Conservation (phyloP, 2,113 vertebrate species). For the Marmota flaviventris region DNA sequence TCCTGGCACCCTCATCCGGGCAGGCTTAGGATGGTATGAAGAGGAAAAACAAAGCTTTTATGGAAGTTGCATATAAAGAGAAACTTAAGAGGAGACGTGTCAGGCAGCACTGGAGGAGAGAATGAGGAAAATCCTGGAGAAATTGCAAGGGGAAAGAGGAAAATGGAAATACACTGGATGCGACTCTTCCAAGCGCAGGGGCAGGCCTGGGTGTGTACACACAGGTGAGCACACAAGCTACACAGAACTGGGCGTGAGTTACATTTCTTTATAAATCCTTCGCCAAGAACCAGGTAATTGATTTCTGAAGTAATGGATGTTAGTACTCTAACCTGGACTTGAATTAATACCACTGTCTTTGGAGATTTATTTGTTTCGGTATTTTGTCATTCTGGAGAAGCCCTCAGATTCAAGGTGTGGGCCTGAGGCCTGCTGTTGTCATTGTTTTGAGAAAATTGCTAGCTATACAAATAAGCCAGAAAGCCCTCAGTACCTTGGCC, state of each 20-base stretch:
- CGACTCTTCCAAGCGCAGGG: too few species aligned
- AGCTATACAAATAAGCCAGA: background rate
- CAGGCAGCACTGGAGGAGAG: background rate
- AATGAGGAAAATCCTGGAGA: background rate
- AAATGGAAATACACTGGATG: background rate
- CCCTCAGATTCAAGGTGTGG: background rate
- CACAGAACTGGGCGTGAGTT: background rate
- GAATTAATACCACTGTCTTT: background rate
- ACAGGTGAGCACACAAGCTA: rapidly evolving
- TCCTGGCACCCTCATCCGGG: background rate
- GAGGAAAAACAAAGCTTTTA: background rate
- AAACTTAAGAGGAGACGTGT: background rate
- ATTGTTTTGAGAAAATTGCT: background rate
- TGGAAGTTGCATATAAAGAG: background rate
- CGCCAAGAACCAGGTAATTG: background rate
- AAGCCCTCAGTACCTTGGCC: rapidly evolving
- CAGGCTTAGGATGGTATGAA: background rate
- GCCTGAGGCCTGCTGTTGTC: background rate
- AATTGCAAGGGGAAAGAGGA: too few species aligned
- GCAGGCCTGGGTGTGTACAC: rapidly evolving
- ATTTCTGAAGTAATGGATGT: background rate
- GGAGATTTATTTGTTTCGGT: background rate
- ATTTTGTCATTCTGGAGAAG: background rate
- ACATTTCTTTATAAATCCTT: background rate
- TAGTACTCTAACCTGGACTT: background rate